phyloP scores from a whole-genome alignment of 92 coral and sea anemone species.

The Isaurus tuberculatus region DNA sequence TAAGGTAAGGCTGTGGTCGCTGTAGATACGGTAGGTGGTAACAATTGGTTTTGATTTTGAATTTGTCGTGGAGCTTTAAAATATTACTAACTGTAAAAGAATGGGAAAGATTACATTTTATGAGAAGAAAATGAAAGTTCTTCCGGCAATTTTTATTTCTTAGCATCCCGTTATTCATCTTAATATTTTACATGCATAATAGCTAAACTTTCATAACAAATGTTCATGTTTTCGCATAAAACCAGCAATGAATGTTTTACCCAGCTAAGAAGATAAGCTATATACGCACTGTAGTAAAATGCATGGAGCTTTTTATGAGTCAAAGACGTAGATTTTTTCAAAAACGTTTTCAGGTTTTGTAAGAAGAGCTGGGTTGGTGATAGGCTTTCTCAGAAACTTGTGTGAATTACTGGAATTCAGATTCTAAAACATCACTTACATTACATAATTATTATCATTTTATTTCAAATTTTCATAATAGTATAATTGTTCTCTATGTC shows the following conservation, averaged over 20 bases:
- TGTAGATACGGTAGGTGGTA: neutral
- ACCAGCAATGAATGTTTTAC: too few relatives aligned
- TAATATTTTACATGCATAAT: too few relatives aligned
- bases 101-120: neutral
- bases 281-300: too few relatives aligned
- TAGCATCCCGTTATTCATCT: too few relatives aligned
- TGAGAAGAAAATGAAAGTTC: too few relatives aligned
- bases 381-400: neutral
- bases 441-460: neutral
- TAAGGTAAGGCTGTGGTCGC: conserved; percentile 31
- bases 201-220: too few relatives aligned
- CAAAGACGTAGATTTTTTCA: neutral
- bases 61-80: neutral
- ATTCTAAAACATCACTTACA: neutral
- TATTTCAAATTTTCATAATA: too few relatives aligned
- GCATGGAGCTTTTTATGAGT: too few relatives aligned
- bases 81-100: neutral
- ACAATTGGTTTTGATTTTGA: neutral
- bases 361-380: neutral
- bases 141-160: too few relatives aligned
- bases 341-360: neutral
- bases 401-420: neutral
- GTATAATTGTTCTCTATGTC: too few relatives aligned
- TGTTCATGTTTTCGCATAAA: too few relatives aligned
- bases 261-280: too few relatives aligned